A percentile compares a stretch with the other conserved stretches of the same genome.
Evolutionary conservation across 1,140 invertebrate species (phyloP).

Genomic region (Drusus annulatus): DNA sequence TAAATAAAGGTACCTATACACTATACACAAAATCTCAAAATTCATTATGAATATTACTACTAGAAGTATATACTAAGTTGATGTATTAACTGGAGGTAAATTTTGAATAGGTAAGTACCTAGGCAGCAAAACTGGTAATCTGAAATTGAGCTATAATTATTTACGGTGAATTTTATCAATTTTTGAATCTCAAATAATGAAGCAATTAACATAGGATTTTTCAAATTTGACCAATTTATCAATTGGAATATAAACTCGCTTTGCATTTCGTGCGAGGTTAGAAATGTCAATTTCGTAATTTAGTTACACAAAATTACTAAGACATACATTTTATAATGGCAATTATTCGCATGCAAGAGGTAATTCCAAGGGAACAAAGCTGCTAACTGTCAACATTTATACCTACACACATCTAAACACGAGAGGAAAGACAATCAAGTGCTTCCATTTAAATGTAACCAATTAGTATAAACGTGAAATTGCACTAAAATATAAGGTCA

Average conservation of each 20-base stretch:
- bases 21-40: slow-evolving; percentile 13
- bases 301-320: too few species aligned
- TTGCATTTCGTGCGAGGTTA: too few species aligned
- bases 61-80: neutral
- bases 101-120: neutral
- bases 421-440: neutral
- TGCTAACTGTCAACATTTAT: neutral
- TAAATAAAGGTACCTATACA: neutral
- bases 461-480: neutral
- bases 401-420: neutral
- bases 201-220: too few species aligned
- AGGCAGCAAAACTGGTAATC: too few species aligned
- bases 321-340: neutral
- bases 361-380: too few species aligned
- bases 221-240: too few species aligned
- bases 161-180: too few species aligned
- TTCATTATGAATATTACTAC: neutral
- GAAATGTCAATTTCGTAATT: too few species aligned
- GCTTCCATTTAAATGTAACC: neutral
- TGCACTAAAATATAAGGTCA: slow-evolving; percentile 14
- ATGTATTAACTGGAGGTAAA: slow-evolving; percentile 9
- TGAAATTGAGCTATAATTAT: too few species aligned
- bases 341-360: slow-evolving; percentile 13
- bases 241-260: too few species aligned
- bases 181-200: too few species aligned